phyloP scores from a whole-genome alignment of 2,797 vertebrate species.

The Leptoclinus maculatus region DNA sequence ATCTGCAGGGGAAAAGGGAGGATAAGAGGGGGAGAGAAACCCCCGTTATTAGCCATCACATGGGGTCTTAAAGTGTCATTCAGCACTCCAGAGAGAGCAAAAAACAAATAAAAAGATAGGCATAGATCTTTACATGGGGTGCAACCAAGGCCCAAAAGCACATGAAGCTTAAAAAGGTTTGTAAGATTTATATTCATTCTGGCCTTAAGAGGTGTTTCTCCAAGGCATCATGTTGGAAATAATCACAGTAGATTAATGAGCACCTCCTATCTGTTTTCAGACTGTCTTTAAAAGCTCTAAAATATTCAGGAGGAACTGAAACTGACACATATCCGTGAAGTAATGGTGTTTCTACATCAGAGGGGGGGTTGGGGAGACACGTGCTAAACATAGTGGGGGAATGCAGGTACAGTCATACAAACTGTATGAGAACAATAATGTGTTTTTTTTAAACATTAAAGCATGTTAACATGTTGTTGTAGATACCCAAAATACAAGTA shows the following conservation, averaged over 20 bases:
- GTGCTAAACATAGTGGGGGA: not conserved
- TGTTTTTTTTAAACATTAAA: not conserved
- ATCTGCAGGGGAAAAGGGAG: conserved; percentile 70
- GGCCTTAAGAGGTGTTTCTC: not conserved
- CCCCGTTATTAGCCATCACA: conserved; percentile 69
- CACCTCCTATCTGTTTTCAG: not conserved
- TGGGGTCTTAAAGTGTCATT: conserved; percentile 66
- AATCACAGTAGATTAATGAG: not conserved
- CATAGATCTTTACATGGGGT: not conserved
- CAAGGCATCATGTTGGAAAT: not conserved
- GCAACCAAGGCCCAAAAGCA: not conserved
- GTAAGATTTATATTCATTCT: not conserved
- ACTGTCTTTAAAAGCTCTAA: not conserved
- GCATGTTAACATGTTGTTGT: not conserved
- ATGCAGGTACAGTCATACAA: not conserved
- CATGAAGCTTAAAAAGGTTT: not conserved
- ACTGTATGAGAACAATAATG: not conserved
- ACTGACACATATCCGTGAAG: not conserved
- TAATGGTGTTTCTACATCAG: not conserved
- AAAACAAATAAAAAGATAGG: conserved; percentile 22
- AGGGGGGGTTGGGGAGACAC: not conserved
- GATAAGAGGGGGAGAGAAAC: conserved; percentile 61
- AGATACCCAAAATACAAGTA: not conserved
- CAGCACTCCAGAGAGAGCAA: conserved; percentile 39
- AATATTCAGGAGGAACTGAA: not conserved